A percentile compares a stretch with the other conserved stretches of the same genome.
Evolutionary conservation across 2,797 vertebrate genomes (phyloP).

Genomic region (Hoplostethus mediterraneus): DNA sequence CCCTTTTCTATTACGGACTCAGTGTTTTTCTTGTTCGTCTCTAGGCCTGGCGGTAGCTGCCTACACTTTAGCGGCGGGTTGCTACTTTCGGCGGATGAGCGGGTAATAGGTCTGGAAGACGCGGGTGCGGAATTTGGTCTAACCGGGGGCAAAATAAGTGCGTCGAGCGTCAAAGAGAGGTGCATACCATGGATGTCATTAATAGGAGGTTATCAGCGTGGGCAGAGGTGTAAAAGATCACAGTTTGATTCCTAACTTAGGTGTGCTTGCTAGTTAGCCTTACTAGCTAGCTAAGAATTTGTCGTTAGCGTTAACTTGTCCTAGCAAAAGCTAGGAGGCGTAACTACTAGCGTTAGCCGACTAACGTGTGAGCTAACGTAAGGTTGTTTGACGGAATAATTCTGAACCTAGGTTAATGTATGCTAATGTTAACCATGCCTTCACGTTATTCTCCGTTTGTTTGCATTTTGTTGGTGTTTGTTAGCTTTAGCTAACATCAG

Average conservation of each 20-base stretch:
- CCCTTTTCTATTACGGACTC: conserved; percentile 53
- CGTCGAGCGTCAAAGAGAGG: background rate
- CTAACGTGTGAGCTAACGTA: no score
- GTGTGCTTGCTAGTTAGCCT: conserved; percentile 69
- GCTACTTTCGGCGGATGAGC: conserved; percentile 78
- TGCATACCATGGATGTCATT: background rate
- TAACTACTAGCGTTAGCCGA: conserved; percentile 22
- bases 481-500: conserved; percentile 66
- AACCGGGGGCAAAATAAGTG: conserved; percentile 16
- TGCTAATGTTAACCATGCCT: background rate
- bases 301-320: conserved; percentile 56
- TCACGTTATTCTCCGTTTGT: conserved; percentile 11
- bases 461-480: conserved; percentile 50
- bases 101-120: conserved; percentile 72
- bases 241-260: conserved; percentile 48
- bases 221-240: conserved; percentile 5
- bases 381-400: background rate
- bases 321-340: conserved; percentile 55
- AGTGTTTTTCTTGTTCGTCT: conserved; percentile 81
- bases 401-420: background rate
- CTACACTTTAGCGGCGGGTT: conserved; percentile 77
- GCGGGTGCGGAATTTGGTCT: conserved; percentile 46
- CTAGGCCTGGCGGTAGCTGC: conserved; percentile 78
- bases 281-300: conserved; percentile 51
- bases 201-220: background rate